Base-by-base conservation (phyloP, 2,797 vertebrate genomes). In the Salmo trutta region DNA sequence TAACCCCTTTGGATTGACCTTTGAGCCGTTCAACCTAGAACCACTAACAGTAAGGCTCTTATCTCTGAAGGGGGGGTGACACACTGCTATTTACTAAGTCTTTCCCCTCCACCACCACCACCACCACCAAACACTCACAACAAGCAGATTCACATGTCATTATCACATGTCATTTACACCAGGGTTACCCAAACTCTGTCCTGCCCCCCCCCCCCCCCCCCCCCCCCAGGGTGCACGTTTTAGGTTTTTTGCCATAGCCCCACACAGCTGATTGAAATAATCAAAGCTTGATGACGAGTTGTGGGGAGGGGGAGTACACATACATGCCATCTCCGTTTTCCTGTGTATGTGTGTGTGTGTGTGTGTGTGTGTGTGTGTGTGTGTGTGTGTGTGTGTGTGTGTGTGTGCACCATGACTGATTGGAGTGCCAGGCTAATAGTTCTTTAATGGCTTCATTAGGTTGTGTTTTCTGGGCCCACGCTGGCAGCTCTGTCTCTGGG, bases 401-500 rank as follows among this genome's bases (percentile, higher is more conserved):
- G 64, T 70, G 74, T 71, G 78, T 87, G 66, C 81, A 87, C 82
- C 75, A 85, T 91, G 90, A 88, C 76, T 86, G 81, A 79, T 86
- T 82, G 77, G 82, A 81, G 87, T 87, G 87, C 87, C 82, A 83
- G 85, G 82, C 86, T 86, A 89, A 88, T 91, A 88, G 85, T 90
- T 86, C 88, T 90, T 91, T 92, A 88, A 90, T 87, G 90, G 86
- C 87, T 84, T 81, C 84, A 81, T 86, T 91, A 85, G 90, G 87
- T 85, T 79, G 77, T 81, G 88, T 77, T 90, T 83, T 89, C 83
- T 47, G 76, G 75, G 82, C 78, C 75, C 84, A 85, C 36, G 79
- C 82, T 86, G 84, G 78, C 79, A 84, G 77, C 8, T 73, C 78
- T 86, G 54, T 84, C 27, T 65, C 62, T 27, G 4, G 62, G 56